Percentiles rank a stretch among this genome's conserved stretches.
Conservation (phyloP, 2,113 vertebrate species). For the Oryzias curvinotus region DNA sequence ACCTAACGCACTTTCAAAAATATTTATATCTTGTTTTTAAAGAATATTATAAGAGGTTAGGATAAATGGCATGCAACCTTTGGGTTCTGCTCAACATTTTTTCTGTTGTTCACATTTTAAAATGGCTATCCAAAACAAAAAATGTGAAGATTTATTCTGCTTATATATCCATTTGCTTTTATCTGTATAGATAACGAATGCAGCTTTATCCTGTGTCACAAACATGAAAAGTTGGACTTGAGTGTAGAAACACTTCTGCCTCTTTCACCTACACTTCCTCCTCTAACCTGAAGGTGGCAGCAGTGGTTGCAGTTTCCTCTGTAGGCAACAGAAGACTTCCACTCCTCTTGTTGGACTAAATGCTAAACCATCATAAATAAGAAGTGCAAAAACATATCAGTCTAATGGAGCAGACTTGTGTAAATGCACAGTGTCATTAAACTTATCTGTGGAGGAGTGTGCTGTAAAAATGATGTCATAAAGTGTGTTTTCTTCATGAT, state of each 20-base stretch:
- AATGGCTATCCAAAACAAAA: too few species aligned
- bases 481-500: background rate
- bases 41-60: too few species aligned
- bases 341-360: slow-evolving; percentile 32
- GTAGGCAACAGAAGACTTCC: slow-evolving; percentile 8
- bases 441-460: background rate
- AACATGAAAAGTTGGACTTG: background rate
- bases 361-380: slow-evolving; percentile 16
- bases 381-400: background rate
- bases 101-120: too few species aligned
- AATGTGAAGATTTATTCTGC: too few species aligned
- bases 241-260: background rate
- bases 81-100: background rate
- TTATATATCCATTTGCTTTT: too few species aligned
- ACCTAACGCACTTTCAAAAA: too few species aligned
- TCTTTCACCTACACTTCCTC: slow-evolving; percentile 29
- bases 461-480: background rate
- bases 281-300: slow-evolving; percentile 86
- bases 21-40: too few species aligned
- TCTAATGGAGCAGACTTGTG: background rate
- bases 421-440: background rate
- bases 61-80: too few species aligned
- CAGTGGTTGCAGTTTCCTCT: slow-evolving; percentile 81
- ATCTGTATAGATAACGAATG: too few species aligned
- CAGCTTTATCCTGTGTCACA: background rate